Conservation (phyloP, 2,888 invertebrate genomes). For the Clostera curtula region DNA sequence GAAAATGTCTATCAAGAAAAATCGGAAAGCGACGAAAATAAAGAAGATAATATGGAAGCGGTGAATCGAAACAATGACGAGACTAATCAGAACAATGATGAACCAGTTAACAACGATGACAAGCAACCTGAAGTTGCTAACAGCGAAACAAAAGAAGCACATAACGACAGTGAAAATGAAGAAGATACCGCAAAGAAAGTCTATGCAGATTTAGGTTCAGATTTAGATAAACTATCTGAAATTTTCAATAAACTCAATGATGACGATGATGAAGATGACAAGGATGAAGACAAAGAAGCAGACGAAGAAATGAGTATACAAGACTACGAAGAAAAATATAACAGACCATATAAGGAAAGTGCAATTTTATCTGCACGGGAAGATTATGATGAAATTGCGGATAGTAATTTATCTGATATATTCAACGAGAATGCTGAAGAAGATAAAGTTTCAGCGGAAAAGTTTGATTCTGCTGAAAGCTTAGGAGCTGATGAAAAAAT, state of each 20-base stretch:
- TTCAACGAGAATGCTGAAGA: constrained; percentile 15
- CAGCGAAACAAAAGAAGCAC: too few relatives aligned
- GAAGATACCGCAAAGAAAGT: constrained; percentile 36
- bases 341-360: constrained; percentile 22
- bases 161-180: constrained; percentile 12
- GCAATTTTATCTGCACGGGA: constrained; percentile 16
- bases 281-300: constrained; percentile 9
- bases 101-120: constrained; percentile 2
- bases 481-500: not conserved
- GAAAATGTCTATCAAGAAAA: not conserved
- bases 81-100: constrained; percentile 10
- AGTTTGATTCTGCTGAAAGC: too few relatives aligned
- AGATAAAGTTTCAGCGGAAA: too few relatives aligned
- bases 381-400: constrained; percentile 25
- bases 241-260: constrained; percentile 36
- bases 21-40: not conserved
- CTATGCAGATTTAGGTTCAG: constrained; percentile 38
- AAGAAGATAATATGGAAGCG: not conserved
- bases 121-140: constrained; percentile 8
- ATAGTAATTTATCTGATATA: constrained; percentile 23
- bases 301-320: constrained; percentile 15
- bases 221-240: constrained; percentile 41
- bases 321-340: constrained; percentile 28
- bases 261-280: constrained; percentile 14
- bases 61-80: constrained; percentile 10